These are phyloP conservation scores for Sclerodermus sp. DNA, from an alignment of 2,888 invertebrate genomes.

Conservation along the genomic window DNA sequence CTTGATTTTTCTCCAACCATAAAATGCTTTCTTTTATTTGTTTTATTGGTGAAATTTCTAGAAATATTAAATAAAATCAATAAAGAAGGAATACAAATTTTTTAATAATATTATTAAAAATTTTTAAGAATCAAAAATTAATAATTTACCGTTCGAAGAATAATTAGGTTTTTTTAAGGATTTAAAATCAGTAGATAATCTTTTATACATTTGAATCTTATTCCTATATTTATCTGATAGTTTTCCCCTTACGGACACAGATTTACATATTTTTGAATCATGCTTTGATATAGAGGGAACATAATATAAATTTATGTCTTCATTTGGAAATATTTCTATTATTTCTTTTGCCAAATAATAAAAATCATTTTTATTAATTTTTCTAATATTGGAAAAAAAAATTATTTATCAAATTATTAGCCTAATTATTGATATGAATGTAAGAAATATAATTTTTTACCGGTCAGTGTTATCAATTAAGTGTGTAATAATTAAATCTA, in stretches of 20 bases:
- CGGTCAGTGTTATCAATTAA: background rate
- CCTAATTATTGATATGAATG: background rate
- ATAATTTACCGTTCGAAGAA: background rate
- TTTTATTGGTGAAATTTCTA: background rate
- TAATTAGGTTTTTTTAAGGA: background rate
- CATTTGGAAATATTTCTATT: constrained; percentile 6
- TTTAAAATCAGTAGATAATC: background rate
- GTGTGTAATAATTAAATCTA: background rate
- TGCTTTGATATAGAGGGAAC: constrained; percentile 4
- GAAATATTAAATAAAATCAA: too few species aligned
- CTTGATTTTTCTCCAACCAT: constrained; percentile 6
- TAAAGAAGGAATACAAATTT: background rate
- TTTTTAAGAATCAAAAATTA: background rate
- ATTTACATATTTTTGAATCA: constrained; percentile 2
- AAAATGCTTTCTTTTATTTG: background rate
- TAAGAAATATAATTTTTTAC: background rate
- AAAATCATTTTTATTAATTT: constrained; percentile 7
- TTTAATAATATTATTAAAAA: background rate
- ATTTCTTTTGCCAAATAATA: constrained; percentile 4
- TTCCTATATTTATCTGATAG: constrained; percentile 10
- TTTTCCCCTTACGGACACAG: constrained; percentile 6
- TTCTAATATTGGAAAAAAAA: background rate
- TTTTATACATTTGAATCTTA: constrained; percentile 4
- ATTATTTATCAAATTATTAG: background rate
- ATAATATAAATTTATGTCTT: constrained; percentile 4